Evolutionary conservation across 1,140 invertebrate genomes (phyloP).

Genomic region (Danaus melanippus): DNA sequence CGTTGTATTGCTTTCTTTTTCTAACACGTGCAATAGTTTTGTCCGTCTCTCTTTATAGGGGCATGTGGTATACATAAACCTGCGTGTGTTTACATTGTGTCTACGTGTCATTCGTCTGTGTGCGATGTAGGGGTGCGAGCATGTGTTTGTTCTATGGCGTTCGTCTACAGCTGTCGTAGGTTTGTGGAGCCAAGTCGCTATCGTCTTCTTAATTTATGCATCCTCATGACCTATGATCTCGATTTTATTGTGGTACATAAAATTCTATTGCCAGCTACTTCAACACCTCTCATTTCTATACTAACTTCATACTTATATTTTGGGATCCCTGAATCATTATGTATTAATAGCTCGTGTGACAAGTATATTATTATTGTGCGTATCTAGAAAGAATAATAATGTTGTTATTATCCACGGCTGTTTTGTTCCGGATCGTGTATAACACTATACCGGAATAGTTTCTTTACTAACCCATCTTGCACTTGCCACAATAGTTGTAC

Average conservation of each 20-base stretch:
- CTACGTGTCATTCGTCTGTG: constrained; percentile 35
- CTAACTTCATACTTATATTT: too few species aligned
- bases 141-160: constrained; percentile 53
- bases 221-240: constrained; percentile 63
- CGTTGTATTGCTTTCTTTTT: constrained; percentile 39
- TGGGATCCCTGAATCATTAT: too few species aligned
- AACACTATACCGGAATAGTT: constrained; percentile 46
- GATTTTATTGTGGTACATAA: constrained; percentile 25
- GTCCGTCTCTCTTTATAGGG: constrained; percentile 58
- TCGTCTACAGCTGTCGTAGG: constrained; percentile 64
- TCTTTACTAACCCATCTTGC: constrained; percentile 53
- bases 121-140: constrained; percentile 52
- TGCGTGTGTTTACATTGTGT: constrained; percentile 64
- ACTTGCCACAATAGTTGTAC: constrained; percentile 60
- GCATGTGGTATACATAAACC: constrained; percentile 71
- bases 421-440: constrained; percentile 57
- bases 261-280: constrained; percentile 16
- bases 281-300: constrained; percentile 3
- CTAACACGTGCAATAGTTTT: constrained; percentile 35
- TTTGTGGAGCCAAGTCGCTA: constrained; percentile 48
- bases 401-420: constrained; percentile 61
- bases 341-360: too few species aligned
- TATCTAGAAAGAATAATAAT: constrained; percentile 54
- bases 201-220: constrained; percentile 67
- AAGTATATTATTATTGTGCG: constrained; percentile 34